Evolutionary conservation across 2,797 vertebrate species (phyloP).

Genomic region (Sandelia bainsii): DNA sequence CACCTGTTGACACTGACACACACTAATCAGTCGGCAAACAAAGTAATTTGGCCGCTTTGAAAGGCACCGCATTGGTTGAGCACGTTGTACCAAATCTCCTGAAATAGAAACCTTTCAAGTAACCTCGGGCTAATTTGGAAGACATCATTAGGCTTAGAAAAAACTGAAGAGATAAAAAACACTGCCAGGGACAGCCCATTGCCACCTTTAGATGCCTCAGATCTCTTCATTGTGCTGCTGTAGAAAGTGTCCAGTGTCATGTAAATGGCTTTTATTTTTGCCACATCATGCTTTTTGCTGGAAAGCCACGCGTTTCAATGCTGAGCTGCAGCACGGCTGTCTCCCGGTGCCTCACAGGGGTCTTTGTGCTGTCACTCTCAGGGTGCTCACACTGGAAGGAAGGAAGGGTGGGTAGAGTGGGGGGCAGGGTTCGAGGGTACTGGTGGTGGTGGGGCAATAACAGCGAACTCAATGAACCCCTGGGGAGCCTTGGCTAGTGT

Average conservation of each 20-base stretch:
- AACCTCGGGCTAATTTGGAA: slow-evolving; percentile 76
- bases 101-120: slow-evolving; percentile 79
- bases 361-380: slow-evolving; percentile 86
- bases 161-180: slow-evolving; percentile 26
- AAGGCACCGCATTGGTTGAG: slow-evolving; percentile 64
- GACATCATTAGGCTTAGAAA: slow-evolving; percentile 74
- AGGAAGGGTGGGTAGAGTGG: slow-evolving; percentile 33
- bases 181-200: slow-evolving; percentile 59
- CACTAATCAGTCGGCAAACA: slow-evolving; percentile 86
- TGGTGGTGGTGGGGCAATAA: slow-evolving; percentile 52
- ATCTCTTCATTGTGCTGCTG: slow-evolving; percentile 75
- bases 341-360: slow-evolving; percentile 78
- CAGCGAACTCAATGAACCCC: slow-evolving; percentile 85
- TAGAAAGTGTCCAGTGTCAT: slow-evolving; percentile 81
- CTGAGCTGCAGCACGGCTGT: slow-evolving; percentile 70
- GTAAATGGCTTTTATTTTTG: slow-evolving; percentile 84
- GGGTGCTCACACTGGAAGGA: slow-evolving; percentile 66
- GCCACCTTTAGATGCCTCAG: slow-evolving; percentile 67
- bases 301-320: slow-evolving; percentile 80
- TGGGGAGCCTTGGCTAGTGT: slow-evolving; percentile 70
- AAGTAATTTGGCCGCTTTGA: slow-evolving; percentile 81
- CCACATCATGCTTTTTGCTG: slow-evolving; percentile 78
- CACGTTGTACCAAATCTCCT: slow-evolving; percentile 71
- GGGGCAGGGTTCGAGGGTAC: slow-evolving; percentile 21
- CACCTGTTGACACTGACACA: slow-evolving; percentile 86